Evolutionary conservation across 53 echinoderm and acorn worm genomes (phyloP).

Genomic region (Echinarachnius parma): DNA sequence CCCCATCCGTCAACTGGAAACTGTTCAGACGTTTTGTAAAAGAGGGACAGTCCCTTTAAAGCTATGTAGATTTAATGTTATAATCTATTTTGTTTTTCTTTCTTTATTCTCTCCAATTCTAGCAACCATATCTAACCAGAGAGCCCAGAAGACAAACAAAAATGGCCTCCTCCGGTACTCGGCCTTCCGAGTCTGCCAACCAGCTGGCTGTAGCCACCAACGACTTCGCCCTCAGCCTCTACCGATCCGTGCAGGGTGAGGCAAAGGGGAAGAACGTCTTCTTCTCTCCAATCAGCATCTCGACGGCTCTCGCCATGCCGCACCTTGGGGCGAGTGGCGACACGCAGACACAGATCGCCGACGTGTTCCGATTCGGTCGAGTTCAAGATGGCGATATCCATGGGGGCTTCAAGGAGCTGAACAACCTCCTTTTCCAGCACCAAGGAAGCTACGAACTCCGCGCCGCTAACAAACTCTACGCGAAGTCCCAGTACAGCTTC

Average conservation of each 20-base stretch:
- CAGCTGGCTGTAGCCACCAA: constrained; percentile 22
- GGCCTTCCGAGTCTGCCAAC: not conserved
- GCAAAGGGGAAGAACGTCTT: constrained; percentile 12
- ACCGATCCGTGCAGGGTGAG: constrained; percentile 3
- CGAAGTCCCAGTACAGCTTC: constrained; percentile 48
- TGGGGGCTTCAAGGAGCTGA: constrained; percentile 56
- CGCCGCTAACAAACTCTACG: constrained; percentile 69
- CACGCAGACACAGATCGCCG: constrained; percentile 64
- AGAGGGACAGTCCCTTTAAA: no score
- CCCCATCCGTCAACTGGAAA: no score
- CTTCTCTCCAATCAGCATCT: constrained; percentile 37
- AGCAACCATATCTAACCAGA: no score
- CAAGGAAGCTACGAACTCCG: constrained; percentile 43
- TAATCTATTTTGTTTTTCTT: no score
- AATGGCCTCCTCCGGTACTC: not conserved
- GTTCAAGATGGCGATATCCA: constrained; percentile 49
- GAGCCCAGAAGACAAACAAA: no score
- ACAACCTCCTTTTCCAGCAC: constrained; percentile 20
- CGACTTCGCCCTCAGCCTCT: constrained; percentile 13
- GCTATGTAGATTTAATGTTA: no score
- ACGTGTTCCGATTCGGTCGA: constrained; percentile 52
- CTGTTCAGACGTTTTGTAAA: no score
- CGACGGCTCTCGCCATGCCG: constrained; percentile 70
- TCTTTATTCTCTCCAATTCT: no score
- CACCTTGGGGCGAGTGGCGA: constrained; percentile 72